A percentile compares a stretch with the other conserved stretches of the same genome.
Evolutionary conservation across 1,140 invertebrate genomes (phyloP).

Genomic region (Nephotettix cincticeps): DNA sequence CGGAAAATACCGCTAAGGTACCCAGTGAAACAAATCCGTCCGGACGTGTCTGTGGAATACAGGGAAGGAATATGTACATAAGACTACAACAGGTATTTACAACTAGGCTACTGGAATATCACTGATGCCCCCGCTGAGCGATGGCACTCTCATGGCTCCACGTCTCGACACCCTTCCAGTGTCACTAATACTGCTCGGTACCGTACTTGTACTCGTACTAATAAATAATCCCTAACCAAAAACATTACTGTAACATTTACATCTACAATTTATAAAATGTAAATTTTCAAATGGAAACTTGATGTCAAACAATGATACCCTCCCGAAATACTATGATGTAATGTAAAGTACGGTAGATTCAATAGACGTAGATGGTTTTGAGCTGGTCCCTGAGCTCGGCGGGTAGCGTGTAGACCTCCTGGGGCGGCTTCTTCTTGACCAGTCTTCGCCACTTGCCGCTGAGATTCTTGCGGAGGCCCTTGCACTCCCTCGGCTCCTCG

Average conservation of each 20-base stretch:
- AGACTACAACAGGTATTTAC: slow-evolving; percentile 7
- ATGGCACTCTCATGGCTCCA: slow-evolving; percentile 2
- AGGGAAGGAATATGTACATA: slow-evolving; percentile 15
- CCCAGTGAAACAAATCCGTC: slow-evolving; percentile 4
- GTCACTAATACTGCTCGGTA: too few species aligned
- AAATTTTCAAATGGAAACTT: too few species aligned
- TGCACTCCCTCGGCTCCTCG: slow-evolving; percentile 68
- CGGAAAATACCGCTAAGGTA: slow-evolving; percentile 17
- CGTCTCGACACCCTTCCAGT: background rate
- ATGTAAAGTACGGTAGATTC: background rate
- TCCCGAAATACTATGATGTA: background rate
- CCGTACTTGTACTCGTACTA: too few species aligned
- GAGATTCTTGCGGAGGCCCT: slow-evolving; percentile 75
- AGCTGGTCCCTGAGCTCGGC: slow-evolving; percentile 82
- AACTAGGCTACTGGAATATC: slow-evolving; percentile 13
- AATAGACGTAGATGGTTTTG: slow-evolving; percentile 88
- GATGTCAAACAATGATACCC: too few species aligned
- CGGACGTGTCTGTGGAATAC: slow-evolving; percentile 9
- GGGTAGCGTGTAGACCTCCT: slow-evolving; percentile 79
- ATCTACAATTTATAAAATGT: too few species aligned
- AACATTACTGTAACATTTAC: too few species aligned
- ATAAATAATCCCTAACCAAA: too few species aligned
- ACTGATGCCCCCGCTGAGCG: background rate
- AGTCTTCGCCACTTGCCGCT: slow-evolving; percentile 77
- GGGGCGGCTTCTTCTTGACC: slow-evolving; percentile 75